phyloP scores from a whole-genome alignment of 2,888 invertebrate species.

The Agrotis ipsilon region DNA sequence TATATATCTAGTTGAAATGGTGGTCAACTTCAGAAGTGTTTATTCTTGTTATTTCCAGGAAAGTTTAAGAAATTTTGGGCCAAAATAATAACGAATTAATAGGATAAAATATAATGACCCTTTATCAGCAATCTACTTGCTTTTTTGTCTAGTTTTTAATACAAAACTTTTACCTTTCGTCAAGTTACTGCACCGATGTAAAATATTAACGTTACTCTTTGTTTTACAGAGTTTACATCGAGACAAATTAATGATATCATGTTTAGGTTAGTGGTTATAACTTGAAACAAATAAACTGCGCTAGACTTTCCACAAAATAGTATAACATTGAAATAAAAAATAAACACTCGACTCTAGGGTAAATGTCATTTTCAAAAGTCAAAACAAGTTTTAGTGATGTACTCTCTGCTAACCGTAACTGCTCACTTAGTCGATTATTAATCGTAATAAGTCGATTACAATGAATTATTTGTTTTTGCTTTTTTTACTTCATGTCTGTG shows the following conservation, averaged over 20 bases:
- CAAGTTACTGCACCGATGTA: slow-evolving; percentile 40
- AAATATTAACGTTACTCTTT: neutral
- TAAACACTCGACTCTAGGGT: too few relatives aligned
- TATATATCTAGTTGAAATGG: too few relatives aligned
- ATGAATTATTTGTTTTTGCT: neutral
- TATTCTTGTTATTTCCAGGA: neutral
- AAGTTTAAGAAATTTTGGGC: neutral
- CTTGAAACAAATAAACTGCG: neutral
- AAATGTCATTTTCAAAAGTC: slow-evolving; percentile 39
- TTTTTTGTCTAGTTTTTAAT: neutral
- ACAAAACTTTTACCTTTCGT: slow-evolving; percentile 17
- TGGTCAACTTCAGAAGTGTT: too few relatives aligned
- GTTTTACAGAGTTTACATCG: neutral
- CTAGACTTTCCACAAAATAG: neutral
- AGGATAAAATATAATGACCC: neutral
- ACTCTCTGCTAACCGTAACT: too few relatives aligned
- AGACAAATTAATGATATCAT: neutral
- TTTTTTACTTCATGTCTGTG: neutral
- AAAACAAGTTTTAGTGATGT: slow-evolving; percentile 29
- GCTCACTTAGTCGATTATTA: slow-evolving; percentile 27
- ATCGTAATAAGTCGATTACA: neutral
- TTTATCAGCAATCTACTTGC: neutral
- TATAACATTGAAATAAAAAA: too few relatives aligned
- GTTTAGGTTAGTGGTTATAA: neutral
- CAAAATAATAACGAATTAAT: neutral